Evolutionary conservation across 1,140 invertebrate genomes (phyloP).

Genomic region (Nasonia vitripennis): DNA sequence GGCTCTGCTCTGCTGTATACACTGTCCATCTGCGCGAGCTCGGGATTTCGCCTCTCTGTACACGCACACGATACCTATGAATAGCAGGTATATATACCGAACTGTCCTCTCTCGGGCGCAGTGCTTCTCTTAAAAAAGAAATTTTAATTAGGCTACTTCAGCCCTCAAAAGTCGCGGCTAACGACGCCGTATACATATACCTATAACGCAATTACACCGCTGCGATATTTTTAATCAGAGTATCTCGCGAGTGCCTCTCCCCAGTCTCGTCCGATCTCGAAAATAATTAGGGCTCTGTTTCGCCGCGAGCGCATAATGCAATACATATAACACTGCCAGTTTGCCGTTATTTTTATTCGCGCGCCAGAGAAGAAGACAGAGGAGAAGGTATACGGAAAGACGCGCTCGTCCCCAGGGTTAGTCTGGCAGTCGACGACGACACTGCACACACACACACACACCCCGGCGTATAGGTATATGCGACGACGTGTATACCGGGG

Average conservation of each 20-base stretch:
- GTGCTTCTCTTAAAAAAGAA: neutral
- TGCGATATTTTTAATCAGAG: neutral
- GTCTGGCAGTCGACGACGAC: neutral
- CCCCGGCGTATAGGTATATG: neutral
- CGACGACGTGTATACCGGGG: neutral
- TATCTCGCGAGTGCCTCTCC: neutral
- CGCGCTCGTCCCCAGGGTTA: slow-evolving; percentile 34
- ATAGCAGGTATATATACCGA: neutral
- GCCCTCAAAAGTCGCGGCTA: neutral
- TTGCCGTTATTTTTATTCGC: slow-evolving; percentile 23
- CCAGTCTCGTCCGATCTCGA: neutral
- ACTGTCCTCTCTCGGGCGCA: neutral
- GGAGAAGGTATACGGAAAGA: slow-evolving; percentile 37
- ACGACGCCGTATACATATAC: neutral
- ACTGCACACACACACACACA: neutral
- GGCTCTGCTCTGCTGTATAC: neutral
- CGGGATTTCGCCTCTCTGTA: neutral
- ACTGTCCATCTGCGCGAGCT: neutral
- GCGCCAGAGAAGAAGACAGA: too few species aligned
- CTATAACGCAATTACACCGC: neutral
- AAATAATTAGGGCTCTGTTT: slow-evolving; percentile 1
- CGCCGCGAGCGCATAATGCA: neutral
- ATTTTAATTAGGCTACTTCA: neutral
- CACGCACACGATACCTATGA: neutral
- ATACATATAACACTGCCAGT: neutral